phyloP scores from a whole-genome alignment of 2,113 vertebrate species.

The Pelobates fuscus region DNA sequence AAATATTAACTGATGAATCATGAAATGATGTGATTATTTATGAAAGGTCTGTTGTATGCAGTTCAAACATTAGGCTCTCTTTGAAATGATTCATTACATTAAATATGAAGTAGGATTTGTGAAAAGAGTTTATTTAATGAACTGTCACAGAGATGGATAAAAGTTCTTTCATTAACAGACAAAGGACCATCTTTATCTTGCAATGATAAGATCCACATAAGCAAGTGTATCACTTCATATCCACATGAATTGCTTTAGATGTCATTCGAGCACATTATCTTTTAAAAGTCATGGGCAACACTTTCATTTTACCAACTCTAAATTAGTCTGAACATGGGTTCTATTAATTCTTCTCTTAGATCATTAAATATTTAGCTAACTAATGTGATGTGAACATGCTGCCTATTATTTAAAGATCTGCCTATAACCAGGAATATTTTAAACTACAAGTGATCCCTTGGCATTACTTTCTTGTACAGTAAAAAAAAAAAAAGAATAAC shows the following conservation, averaged over 20 bases:
- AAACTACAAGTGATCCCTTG: no score
- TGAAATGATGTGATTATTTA: conserved; percentile 53
- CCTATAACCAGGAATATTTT: no score
- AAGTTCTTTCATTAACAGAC: conserved; percentile 41
- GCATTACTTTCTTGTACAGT: no score
- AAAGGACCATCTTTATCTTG: conserved; percentile 5
- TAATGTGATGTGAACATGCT: neutral
- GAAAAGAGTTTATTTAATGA: conserved; percentile 52
- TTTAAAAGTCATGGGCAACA: conserved; percentile 35
- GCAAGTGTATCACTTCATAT: neutral
- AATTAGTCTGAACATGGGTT: conserved; percentile 38
- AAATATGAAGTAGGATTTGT: conserved; percentile 54
- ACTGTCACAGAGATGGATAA: conserved; percentile 49
- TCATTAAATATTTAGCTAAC: conserved; percentile 8
- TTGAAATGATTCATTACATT: conserved; percentile 56
- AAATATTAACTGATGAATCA: conserved; percentile 44
- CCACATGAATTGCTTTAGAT: conserved; percentile 26
- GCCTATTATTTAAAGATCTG: neutral
- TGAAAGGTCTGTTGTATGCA: conserved; percentile 37
- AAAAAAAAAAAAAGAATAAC: no score
- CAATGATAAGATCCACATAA: conserved; percentile 1
- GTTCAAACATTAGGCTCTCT: conserved; percentile 51
- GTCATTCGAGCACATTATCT: conserved; percentile 20
- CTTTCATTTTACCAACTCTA: conserved; percentile 35
- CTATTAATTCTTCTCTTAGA: neutral